Conservation (phyloP, 2,888 invertebrate species). For the Opisthograptis luteolata region DNA sequence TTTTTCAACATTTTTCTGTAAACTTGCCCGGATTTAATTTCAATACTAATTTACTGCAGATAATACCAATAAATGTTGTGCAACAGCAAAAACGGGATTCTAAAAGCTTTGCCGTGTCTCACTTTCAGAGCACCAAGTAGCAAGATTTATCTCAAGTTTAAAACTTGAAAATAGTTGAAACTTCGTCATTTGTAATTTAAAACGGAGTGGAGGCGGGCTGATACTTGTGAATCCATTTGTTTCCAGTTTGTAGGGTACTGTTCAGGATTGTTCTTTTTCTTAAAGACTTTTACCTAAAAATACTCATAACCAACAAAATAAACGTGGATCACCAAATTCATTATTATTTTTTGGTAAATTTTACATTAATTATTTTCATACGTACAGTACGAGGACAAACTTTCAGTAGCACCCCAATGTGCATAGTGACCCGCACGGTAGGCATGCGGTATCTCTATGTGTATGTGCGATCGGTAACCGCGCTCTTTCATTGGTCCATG, state of each 20-base stretch:
- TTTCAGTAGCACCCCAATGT: too few species aligned
- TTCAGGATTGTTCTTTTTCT: neutral
- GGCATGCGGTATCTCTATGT: too few species aligned
- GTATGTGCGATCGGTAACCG: too few species aligned
- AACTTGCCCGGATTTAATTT: neutral
- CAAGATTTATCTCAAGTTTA: slow-evolving; percentile 31
- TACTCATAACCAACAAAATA: too few species aligned
- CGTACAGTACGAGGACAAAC: too few species aligned
- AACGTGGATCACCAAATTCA: too few species aligned
- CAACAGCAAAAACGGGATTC: slow-evolving; percentile 12
- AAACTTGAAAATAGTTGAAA: slow-evolving; percentile 40
- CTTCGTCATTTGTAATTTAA: slow-evolving; percentile 29
- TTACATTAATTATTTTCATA: too few species aligned
- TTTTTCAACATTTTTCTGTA: too few species aligned
- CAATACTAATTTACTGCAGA: neutral
- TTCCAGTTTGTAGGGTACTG: slow-evolving; percentile 7
- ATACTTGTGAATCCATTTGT: slow-evolving; percentile 2
- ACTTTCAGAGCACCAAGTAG: slow-evolving; percentile 15
- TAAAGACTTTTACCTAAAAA: neutral
- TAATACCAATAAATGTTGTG: slow-evolving; percentile 7
- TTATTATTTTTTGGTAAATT: too few species aligned
- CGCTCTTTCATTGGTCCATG: too few species aligned
- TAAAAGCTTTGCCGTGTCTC: slow-evolving; percentile 44
- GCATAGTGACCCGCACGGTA: too few species aligned
- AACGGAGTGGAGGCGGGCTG: slow-evolving; percentile 15